phyloP scores from a whole-genome alignment of 2,888 invertebrate genomes.

The Margaritifera margaritifera region DNA sequence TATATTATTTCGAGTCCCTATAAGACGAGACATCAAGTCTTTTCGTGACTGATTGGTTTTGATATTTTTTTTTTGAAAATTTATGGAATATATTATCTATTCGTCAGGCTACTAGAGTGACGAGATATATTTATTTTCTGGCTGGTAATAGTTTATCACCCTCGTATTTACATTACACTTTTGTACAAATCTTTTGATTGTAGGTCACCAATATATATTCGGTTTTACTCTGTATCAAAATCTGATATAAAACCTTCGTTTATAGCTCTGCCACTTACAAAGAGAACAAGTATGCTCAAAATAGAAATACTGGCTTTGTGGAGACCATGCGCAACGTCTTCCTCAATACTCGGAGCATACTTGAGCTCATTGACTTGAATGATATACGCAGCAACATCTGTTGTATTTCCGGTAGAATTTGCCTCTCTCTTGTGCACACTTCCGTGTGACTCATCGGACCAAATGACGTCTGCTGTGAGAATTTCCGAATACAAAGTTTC shows the following conservation, averaged over 20 bases:
- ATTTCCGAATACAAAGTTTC: constrained; percentile 26
- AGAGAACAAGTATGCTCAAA: constrained; percentile 49
- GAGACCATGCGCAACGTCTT: constrained; percentile 52
- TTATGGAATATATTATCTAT: too few relatives aligned
- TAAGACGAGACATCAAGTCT: too few relatives aligned
- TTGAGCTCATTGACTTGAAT: constrained; percentile 4
- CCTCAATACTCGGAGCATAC: constrained; percentile 38
- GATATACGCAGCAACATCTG: background rate
- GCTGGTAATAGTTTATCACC: too few relatives aligned
- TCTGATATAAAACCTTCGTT: background rate
- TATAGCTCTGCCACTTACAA: constrained; percentile 31
- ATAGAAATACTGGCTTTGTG: constrained; percentile 60
- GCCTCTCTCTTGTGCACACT: constrained; percentile 5
- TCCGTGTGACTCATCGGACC: constrained; percentile 11
- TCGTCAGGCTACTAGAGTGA: too few relatives aligned
- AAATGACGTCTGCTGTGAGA: constrained; percentile 24
- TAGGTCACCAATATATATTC: too few relatives aligned
- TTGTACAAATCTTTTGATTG: too few relatives aligned
- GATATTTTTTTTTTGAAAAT: too few relatives aligned
- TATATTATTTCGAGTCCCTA: too few relatives aligned
- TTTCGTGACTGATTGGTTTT: too few relatives aligned
- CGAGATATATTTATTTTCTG: too few relatives aligned
- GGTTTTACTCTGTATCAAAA: background rate
- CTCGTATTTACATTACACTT: too few relatives aligned
- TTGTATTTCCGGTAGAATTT: background rate